A percentile compares a stretch with the other conserved stretches of the same genome.
Conservation (phyloP, 2,888 invertebrate species). For the Andrena chrysosceles region DNA sequence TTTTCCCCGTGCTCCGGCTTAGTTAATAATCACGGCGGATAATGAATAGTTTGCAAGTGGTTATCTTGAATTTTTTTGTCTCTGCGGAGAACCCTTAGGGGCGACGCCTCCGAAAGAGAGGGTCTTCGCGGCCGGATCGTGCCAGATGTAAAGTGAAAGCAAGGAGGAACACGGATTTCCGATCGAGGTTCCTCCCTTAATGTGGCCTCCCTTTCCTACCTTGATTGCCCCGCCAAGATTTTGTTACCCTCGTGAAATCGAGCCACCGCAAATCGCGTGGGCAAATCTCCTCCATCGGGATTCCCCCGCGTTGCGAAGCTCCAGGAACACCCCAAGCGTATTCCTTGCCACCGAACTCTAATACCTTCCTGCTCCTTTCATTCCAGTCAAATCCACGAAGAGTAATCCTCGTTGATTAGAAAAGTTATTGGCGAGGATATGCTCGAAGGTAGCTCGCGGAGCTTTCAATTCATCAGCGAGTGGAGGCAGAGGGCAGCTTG, state of each 20-base stretch:
- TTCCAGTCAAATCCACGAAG: too few species aligned
- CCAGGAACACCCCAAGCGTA: background rate
- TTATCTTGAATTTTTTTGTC: constrained; percentile 1
- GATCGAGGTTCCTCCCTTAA: constrained; percentile 61
- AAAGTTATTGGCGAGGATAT: too few species aligned
- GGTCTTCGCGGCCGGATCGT: constrained; percentile 65
- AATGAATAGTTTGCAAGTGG: background rate
- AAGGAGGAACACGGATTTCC: constrained; percentile 71
- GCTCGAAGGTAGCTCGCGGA: background rate
- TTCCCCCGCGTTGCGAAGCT: constrained; percentile 9
- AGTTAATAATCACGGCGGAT: background rate
- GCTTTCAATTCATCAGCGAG: background rate
- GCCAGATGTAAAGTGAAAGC: constrained; percentile 67
- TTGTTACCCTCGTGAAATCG: constrained; percentile 59
- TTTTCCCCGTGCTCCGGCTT: too few species aligned
- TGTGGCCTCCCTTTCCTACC: constrained; percentile 54
- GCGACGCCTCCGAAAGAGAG: constrained; percentile 42
- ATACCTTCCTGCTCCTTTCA: too few species aligned
- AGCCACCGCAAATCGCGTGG: constrained; percentile 48
- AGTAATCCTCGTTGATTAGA: too few species aligned
- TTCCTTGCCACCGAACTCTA: too few species aligned
- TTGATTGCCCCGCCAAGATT: constrained; percentile 54
- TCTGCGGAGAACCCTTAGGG: constrained; percentile 55
- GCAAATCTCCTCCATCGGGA: constrained; percentile 24
- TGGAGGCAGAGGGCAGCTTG: background rate